Base-by-base conservation (phyloP, 2,888 invertebrate species). In the Mesorhabditis spiculigera region DNA sequence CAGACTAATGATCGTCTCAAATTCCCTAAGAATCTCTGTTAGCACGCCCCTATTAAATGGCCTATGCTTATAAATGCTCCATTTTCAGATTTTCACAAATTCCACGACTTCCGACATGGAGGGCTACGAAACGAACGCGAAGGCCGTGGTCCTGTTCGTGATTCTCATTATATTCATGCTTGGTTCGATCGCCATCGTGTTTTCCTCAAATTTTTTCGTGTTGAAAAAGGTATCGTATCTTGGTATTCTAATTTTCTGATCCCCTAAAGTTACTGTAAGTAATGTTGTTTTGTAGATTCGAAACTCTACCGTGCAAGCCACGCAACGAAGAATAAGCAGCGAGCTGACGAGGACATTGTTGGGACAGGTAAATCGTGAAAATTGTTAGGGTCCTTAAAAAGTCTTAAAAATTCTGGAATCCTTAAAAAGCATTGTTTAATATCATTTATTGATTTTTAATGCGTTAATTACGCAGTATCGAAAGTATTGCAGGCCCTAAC, bases 341-440 rank as follows among this genome's bases (percentile, higher is more conserved):
- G 58, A 50, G n/a, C 8, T 50, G 58, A 13, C n/a, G 3, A 50
- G n/a, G n/a, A 50, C 58, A 13, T n/a, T 50, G 58, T 50, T 50
- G 58, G 58, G 58, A 50, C 58, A 50, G 58, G 58, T 50, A 50
- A 50, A 50, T 50, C 58, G 58, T 10, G n/a, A 50, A 50, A 50
- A n/a, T 50, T 50, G 10, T 13, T 13, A 50, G 10, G 8, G 8
- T 50, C n/a, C 58, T 50, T 13, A 50, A n/a, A 50, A 50, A 50
- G n/a, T 2, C n/a, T 50, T 50, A 50, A 13, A n/a, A 50, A 50
- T 28, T 28, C 28, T 28, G 28, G 28, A 28, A 28, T 28, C 28
- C 28, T 28, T 28, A 28, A 28, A 28, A 28, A 28, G 28, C 28
- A 28, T 28, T 28, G 28, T 28, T 28, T 28, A 28, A 28, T 28